Percentiles rank a stretch among this genome's conserved stretches.
Conservation (phyloP, 2,888 invertebrate genomes). For the Ophonus ardosiacus region DNA sequence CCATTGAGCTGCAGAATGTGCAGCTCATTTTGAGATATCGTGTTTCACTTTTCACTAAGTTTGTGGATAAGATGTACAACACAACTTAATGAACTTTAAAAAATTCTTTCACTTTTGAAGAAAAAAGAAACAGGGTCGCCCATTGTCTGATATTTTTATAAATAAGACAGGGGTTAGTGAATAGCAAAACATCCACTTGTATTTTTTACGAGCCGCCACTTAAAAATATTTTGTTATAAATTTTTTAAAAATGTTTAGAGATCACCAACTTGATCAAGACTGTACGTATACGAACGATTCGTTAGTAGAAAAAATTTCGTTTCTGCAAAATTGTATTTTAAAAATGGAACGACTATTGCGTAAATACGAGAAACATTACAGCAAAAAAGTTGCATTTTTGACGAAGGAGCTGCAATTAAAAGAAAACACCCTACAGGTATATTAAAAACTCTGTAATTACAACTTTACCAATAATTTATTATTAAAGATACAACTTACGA, state of each 20-base stretch:
- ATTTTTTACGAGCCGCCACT: too few relatives aligned
- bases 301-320: slow-evolving; percentile 56
- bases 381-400: slow-evolving; percentile 69
- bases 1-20: too few relatives aligned
- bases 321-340: slow-evolving; percentile 70
- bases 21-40: too few relatives aligned
- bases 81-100: too few relatives aligned
- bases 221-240: too few relatives aligned
- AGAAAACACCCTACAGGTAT: slow-evolving; percentile 69
- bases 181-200: too few relatives aligned
- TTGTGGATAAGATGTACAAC: too few relatives aligned
- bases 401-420: slow-evolving; percentile 70
- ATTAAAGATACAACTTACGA: slow-evolving; percentile 61
- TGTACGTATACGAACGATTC: slow-evolving; percentile 43
- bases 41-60: too few relatives aligned
- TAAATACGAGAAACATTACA: slow-evolving; percentile 70
- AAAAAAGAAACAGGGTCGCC: too few relatives aligned
- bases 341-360: slow-evolving; percentile 71
- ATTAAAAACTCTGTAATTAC: neutral
- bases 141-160: too few relatives aligned
- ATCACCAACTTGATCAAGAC: slow-evolving; percentile 40
- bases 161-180: too few relatives aligned
- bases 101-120: too few relatives aligned
- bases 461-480: neutral
- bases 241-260: neutral